Evolutionary conservation across 92 coral and sea anemone genomes (phyloP).

Genomic region (Scolanthus callimorphus): DNA sequence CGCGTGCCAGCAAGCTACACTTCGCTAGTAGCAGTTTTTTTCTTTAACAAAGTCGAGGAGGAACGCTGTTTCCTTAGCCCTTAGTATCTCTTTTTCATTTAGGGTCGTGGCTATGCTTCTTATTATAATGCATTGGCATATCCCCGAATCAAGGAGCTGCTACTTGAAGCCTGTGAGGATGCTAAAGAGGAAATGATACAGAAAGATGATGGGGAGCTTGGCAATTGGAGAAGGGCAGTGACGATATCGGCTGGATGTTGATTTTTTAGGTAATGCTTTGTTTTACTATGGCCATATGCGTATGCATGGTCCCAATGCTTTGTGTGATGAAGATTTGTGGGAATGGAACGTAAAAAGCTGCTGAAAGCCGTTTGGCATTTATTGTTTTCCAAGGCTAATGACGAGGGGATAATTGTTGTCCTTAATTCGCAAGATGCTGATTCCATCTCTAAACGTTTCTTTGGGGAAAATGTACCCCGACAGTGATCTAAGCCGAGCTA

Average conservation of each 20-base stretch:
- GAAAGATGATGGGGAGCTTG: slow-evolving; percentile 10
- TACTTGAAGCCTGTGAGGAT: slow-evolving; percentile 49
- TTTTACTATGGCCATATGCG: slow-evolving; percentile 44
- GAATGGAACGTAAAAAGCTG: slow-evolving; percentile 6
- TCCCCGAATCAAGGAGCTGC: slow-evolving; percentile 32
- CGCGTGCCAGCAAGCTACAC: no score
- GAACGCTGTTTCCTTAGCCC: slow-evolving; percentile 17
- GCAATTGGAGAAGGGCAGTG: slow-evolving; percentile 3
- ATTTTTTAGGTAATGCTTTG: slow-evolving; percentile 2
- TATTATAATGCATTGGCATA: slow-evolving; percentile 29
- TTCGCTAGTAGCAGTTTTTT: no score
- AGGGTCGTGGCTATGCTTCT: slow-evolving; percentile 26
- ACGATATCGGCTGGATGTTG: neutral
- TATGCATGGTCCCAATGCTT: slow-evolving; percentile 38
- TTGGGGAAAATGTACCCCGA: slow-evolving; percentile 2
- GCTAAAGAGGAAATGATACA: slow-evolving; percentile 52
- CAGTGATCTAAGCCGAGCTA: slow-evolving; percentile 3
- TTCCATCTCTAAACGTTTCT: neutral
- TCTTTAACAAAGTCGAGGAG: slow-evolving; percentile 7
- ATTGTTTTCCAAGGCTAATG: slow-evolving; percentile 9
- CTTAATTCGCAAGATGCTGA: slow-evolving; percentile 6
- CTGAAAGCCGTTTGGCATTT: slow-evolving; percentile 10
- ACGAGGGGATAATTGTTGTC: slow-evolving; percentile 4
- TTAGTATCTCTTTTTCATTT: slow-evolving; percentile 25
- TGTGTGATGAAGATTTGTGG: slow-evolving; percentile 21